Conservation (phyloP, 2,888 invertebrate species). For the Ceriagrion tenellum region DNA sequence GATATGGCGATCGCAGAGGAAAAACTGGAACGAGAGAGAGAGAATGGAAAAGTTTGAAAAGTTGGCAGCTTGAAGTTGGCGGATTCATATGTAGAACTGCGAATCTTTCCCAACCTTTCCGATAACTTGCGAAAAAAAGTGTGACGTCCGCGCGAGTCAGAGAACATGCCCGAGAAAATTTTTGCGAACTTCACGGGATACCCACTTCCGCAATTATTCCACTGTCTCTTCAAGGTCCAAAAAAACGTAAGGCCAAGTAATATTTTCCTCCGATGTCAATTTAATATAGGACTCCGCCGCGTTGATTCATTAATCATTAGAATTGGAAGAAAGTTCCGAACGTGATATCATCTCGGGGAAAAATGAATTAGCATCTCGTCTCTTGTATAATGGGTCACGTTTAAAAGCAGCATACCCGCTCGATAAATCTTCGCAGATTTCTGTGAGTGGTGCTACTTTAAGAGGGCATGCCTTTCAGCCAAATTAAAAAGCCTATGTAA, state of each 20-base stretch:
- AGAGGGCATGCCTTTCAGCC: not conserved
- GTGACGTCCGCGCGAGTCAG: not conserved
- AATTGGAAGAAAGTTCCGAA: not conserved
- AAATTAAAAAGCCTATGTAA: not conserved
- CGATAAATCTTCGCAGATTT: not conserved
- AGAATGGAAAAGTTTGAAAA: slow-evolving; percentile 13
- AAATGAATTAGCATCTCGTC: slow-evolving; percentile 29
- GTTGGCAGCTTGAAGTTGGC: slow-evolving; percentile 13
- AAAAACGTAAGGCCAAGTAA: not conserved
- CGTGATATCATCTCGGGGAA: not conserved
- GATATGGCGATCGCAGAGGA: slow-evolving; percentile 37
- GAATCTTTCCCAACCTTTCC: not conserved
- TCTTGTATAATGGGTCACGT: not conserved
- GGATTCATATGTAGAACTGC: slow-evolving; percentile 21
- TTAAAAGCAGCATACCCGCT: not conserved
- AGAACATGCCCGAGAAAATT: not conserved
- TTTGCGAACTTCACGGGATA: not conserved
- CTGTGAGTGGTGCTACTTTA: not conserved
- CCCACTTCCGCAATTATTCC: not conserved
- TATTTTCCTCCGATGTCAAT: not conserved
- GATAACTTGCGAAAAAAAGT: not conserved
- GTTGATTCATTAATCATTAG: not conserved
- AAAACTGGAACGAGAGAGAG: not conserved
- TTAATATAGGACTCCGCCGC: not conserved
- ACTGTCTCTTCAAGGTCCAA: not conserved